A percentile compares a stretch with the other conserved stretches of the same genome.
These are phyloP conservation scores for Heliconius hermathena DNA, from an alignment of 1,140 invertebrate species.

Conservation along the genomic window DNA sequence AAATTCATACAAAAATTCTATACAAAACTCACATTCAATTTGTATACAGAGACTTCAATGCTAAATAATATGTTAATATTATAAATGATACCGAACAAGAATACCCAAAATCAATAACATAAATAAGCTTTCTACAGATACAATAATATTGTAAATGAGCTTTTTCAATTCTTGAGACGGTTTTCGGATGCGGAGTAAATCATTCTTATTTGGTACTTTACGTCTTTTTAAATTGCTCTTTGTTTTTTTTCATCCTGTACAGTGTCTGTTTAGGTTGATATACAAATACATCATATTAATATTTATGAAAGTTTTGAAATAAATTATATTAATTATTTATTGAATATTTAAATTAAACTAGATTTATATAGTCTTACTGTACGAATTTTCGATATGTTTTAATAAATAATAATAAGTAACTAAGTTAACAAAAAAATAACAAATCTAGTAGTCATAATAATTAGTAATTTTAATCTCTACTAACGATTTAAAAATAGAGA, in stretches of 20 bases:
- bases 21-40: not conserved
- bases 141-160: not conserved
- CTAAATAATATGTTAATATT: not conserved
- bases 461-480: no score
- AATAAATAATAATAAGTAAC: no score
- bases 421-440: no score
- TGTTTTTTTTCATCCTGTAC: not conserved
- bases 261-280: not conserved
- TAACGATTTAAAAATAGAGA: no score
- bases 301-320: no score
- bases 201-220: not conserved
- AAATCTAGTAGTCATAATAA: no score
- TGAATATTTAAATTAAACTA: no score
- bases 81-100: not conserved
- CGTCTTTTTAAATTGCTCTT: not conserved
- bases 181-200: not conserved
- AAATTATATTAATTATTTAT: no score
- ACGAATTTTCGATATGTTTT: no score
- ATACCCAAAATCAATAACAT: not conserved
- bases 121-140: not conserved
- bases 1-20: not conserved
- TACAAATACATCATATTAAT: no score
- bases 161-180: conserved; percentile 2
- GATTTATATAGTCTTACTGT: no score
- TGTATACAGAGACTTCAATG: not conserved